Evolutionary conservation across 1,140 invertebrate species (phyloP), one percentile per base, ranked within the genome.

Genomic region (Drosophila bocqueti): DNA sequence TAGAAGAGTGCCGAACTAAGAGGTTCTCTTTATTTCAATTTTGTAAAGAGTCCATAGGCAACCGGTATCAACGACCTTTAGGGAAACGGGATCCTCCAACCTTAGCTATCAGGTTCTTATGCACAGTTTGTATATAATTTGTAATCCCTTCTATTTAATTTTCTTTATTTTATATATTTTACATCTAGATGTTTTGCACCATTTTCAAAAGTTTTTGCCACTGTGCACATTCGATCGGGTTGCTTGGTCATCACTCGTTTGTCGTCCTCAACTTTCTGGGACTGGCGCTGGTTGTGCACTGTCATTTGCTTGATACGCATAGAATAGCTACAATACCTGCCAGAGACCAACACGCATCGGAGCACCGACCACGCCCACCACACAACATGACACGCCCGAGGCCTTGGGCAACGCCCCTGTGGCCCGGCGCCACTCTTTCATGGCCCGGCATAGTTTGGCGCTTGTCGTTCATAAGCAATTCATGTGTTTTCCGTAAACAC

Each of bases 401-500:
- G 29, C 38, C 31, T 21, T 15, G 31, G 29, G 15, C 26, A 40
- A 24, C 26, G 49, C 15, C 40, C 24, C 26, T 29, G 42, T 42
- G 40, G 31, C 36, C n/a, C 26, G 18, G 42, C 40, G 9, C 31
- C 8, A 40, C 63, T 45, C 10, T 47, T 43, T 49, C 34, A 26
- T 24, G 59, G 34, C 38, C 58, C 26, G 49, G 58, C 62, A 73
- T 84, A 85, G 82, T 85, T 85, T 76, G 67, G 43, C 71, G 59
- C 47, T 78, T 52, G 67, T 61, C 50, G 74, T 83, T 89, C 84
- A 89, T 89, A 89, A 89, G 78, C 85, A 89, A 89, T 89, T 90
- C 81, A 90, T 89, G 84, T 89, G 85, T 90, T 90, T 89, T 74
- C 71, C 71, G 78, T 77, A 89, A 90, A 89, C 85, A 89, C 81